Percentiles rank a stretch among this genome's conserved stretches.
These are phyloP conservation scores for Protobothrops mucrosquamatus DNA, from an alignment of 2,113 vertebrate species.

Conservation along the genomic window DNA sequence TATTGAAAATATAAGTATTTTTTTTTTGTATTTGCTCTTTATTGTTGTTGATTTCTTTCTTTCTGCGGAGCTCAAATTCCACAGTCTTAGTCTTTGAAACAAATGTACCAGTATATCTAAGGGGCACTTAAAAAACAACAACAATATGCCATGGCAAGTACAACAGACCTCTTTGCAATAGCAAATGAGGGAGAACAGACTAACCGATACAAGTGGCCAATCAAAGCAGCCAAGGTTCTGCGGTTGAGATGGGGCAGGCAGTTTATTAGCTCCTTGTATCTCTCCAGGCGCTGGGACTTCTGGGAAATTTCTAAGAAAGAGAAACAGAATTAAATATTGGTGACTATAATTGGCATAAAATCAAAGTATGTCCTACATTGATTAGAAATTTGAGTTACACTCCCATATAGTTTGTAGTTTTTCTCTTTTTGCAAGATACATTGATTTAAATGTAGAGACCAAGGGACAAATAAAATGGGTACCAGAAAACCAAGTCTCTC, in stretches of 20 bases:
- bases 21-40: background rate
- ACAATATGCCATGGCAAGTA: background rate
- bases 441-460: background rate
- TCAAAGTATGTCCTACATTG: background rate
- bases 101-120: background rate
- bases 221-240: constrained; percentile 87
- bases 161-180: background rate
- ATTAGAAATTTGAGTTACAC: background rate
- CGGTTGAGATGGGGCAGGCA: constrained; percentile 87
- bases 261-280: constrained; percentile 90
- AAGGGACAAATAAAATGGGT: background rate
- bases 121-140: background rate
- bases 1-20: background rate
- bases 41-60: background rate
- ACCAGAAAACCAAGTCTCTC: background rate
- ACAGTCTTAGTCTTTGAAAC: background rate
- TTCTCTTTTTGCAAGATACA: background rate
- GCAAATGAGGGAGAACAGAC: constrained; percentile 20
- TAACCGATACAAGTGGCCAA: constrained; percentile 93
- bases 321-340: background rate
- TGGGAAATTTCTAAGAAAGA: constrained; percentile 72
- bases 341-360: background rate
- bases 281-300: constrained; percentile 80
- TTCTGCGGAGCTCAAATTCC: background rate
- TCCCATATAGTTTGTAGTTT: background rate